Evolutionary conservation across 2,888 invertebrate genomes (phyloP).

Genomic region (Agrochola litura): DNA sequence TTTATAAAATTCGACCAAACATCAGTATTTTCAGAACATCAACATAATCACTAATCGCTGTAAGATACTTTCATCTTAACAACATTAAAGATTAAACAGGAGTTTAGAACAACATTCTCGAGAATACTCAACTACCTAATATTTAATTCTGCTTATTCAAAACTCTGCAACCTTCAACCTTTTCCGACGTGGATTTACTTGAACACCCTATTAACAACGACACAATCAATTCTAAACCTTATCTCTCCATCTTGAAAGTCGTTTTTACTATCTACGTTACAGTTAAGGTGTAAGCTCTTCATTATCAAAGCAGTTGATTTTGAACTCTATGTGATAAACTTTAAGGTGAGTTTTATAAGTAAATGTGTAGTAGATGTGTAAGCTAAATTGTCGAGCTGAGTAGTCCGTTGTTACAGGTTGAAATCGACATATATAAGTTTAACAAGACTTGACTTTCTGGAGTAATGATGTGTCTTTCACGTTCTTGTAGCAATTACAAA

Average conservation of each 20-base stretch:
- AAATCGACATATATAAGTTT: constrained; percentile 57
- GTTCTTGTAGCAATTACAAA: constrained; percentile 31
- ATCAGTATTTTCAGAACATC: constrained; percentile 28
- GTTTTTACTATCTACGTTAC: not conserved
- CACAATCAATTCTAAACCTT: constrained; percentile 20
- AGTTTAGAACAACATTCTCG: constrained; percentile 62
- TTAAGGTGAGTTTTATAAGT: constrained; percentile 31
- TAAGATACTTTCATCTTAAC: constrained; percentile 55
- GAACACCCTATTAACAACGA: constrained; percentile 47
- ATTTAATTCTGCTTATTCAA: constrained; percentile 65
- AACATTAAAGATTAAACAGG: constrained; percentile 60
- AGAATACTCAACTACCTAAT: constrained; percentile 62
- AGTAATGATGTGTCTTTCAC: constrained; percentile 39
- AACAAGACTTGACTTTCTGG: constrained; percentile 43
- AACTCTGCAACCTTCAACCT: constrained; percentile 61
- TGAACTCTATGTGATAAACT: constrained; percentile 5
- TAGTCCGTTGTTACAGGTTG: constrained; percentile 48
- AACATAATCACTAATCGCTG: constrained; percentile 53
- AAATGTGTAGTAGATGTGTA: constrained; percentile 28
- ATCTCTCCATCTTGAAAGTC: not conserved
- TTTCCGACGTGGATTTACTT: constrained; percentile 56
- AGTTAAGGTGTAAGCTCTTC: constrained; percentile 35
- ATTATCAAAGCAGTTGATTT: constrained; percentile 34
- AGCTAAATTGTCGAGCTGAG: constrained; percentile 54
- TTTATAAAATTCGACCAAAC: constrained; percentile 1